Conservation (phyloP, 2,888 invertebrate species). For the Tetanocera ferruginea region DNA sequence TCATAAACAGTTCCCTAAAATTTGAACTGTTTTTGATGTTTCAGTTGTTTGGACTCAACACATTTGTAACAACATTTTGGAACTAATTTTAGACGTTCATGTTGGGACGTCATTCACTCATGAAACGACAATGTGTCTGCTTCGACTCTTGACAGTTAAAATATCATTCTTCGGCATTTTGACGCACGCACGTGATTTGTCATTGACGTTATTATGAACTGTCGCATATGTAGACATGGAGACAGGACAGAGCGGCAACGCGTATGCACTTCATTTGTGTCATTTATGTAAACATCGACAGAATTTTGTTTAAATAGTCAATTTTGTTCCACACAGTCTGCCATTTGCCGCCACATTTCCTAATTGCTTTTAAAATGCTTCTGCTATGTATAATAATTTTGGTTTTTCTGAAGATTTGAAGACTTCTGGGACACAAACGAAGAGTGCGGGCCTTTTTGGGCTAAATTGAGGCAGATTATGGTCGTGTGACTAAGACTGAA, state of each 20-base stretch:
- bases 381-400: constrained; percentile 64
- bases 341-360: constrained; percentile 54
- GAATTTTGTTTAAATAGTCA: constrained; percentile 35
- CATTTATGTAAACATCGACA: constrained; percentile 57
- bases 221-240: constrained; percentile 33
- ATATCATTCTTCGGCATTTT: constrained; percentile 66
- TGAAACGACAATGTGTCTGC: constrained; percentile 15
- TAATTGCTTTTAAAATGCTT: constrained; percentile 67
- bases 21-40: constrained; percentile 25
- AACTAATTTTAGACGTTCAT: constrained; percentile 64
- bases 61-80: constrained; percentile 67
- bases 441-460: constrained; percentile 13
- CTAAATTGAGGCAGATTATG: constrained; percentile 48
- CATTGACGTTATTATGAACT: constrained; percentile 65
- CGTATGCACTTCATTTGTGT: constrained; percentile 59
- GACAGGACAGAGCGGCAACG: constrained; percentile 37
- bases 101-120: background rate
- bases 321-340: constrained; percentile 39
- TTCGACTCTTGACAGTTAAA: constrained; percentile 61
- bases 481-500: constrained; percentile 20
- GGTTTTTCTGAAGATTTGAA: constrained; percentile 51
- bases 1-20: constrained; percentile 15
- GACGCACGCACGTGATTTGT: constrained; percentile 67
- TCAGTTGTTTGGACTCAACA: constrained; percentile 65
- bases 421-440: background rate